Base-by-base conservation (phyloP, 2,888 invertebrate species). In the Stratiomys singularior region DNA sequence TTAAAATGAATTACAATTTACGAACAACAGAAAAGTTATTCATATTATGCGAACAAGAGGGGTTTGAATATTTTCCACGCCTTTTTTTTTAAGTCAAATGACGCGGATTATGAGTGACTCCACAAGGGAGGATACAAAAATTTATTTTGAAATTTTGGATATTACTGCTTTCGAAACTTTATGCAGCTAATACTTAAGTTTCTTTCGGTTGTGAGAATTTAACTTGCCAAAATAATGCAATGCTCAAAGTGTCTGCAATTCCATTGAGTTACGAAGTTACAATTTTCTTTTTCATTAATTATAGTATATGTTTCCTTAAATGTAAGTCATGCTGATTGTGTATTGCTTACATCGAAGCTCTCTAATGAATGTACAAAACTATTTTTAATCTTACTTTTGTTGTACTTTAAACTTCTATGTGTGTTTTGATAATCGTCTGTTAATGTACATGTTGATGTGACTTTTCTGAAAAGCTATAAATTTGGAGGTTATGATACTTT, bases 371-470 rank as follows among this genome's bases (percentile, higher is more conserved):
- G 52, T 76, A 52, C 56, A 72, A 58, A 52, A 47, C 52, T 78
- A 78, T 76, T 77, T 67, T 74, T n/a, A n/a, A 23, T 60, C 66
- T 56, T 56, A 72, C 69, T 64, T 77, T 76, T 25, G 58, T 64
- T 71, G 67, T 44, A 15, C 76, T 78, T 77, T 76, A 30, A 79
- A 78, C 79, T 78, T 79, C 79, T 79, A 77, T 79, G 78, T 79
- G 79, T 79, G 77, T 76, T 79, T 78, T 76, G 25, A 60, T 79
- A 74, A 64, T 58, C 67, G 76, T 79, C 67, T 76, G 60, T 79
- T 69, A 58, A 76, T 79, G 78, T 79, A 72, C 64, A 60, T 79
- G 79, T 79, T 79, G 79, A 79, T 79, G 79, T 79, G 76, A 69
- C 66, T 79, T 77, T 77, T 69, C 72, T 77, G 72, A 69, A 71